Percentiles rank a stretch among this genome's conserved stretches.
These are phyloP conservation scores for Phyllotreta cruciferae DNA, from an alignment of 2,888 invertebrate species.

Conservation along the genomic window DNA sequence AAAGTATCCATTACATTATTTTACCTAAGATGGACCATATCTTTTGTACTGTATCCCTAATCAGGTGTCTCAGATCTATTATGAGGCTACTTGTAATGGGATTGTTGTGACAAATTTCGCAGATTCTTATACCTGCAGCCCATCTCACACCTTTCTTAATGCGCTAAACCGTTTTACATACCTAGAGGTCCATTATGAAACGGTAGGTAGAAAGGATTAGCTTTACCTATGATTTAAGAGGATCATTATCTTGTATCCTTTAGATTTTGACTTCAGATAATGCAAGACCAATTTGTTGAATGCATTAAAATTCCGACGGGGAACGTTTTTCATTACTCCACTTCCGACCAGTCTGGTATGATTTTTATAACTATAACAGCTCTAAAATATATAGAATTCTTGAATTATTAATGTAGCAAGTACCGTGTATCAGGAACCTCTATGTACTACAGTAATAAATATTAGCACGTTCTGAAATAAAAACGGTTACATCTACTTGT, in stretches of 20 bases:
- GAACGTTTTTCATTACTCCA: no score
- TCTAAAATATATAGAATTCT: no score
- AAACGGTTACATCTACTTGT: no score
- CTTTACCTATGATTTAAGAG: conserved; percentile 16
- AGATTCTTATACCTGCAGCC: conserved; percentile 47
- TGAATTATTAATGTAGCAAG: no score
- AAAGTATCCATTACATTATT: conserved; percentile 51
- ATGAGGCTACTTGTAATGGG: conserved; percentile 52
- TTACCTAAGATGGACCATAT: conserved; percentile 50
- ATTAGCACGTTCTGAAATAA: no score
- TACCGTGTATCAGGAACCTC: no score
- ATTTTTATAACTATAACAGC: no score
- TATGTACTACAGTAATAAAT: no score
- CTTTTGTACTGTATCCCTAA: conserved; percentile 41
- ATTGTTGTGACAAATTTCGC: conserved; percentile 47
- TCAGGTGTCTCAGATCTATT: conserved; percentile 50
- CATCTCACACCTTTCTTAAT: conserved; percentile 45
- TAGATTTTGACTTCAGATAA: conserved; percentile 28
- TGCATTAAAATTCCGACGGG: conserved; percentile 6
- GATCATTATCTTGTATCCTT: conserved; percentile 14
- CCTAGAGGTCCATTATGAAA: conserved; percentile 34
- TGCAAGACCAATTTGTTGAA: conserved; percentile 18
- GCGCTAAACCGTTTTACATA: conserved; percentile 52
- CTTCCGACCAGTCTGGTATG: no score
- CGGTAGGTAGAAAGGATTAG: conserved; percentile 13